Conservation (phyloP, 2,888 invertebrate genomes). For the Pollenia labialis region DNA sequence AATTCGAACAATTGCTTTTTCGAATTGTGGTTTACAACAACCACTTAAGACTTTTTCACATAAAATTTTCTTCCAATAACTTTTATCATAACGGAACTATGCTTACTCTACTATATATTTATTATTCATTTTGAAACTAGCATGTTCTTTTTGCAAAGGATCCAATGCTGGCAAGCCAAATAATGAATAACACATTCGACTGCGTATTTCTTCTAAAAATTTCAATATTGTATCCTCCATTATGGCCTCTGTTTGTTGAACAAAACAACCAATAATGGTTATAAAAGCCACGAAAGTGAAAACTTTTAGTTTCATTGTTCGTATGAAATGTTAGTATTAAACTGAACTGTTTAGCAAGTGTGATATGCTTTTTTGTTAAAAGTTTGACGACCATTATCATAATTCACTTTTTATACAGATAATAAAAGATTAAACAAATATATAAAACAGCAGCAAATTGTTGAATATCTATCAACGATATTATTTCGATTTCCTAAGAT, state of each 20-base stretch:
- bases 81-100: too few species aligned
- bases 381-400: conserved; percentile 5
- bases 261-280: conserved; percentile 36
- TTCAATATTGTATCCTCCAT: conserved; percentile 76
- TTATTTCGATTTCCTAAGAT: conserved; percentile 2
- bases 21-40: too few species aligned
- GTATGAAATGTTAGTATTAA: not conserved
- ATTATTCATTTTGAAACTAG: conserved; percentile 75
- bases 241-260: conserved; percentile 70
- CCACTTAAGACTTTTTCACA: too few species aligned
- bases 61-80: too few species aligned
- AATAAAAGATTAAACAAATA: conserved; percentile 26
- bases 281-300: conserved; percentile 7
- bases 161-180: conserved; percentile 80
- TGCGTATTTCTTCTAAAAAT: conserved; percentile 79
- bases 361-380: conserved; percentile 6
- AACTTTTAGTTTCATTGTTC: conserved; percentile 49
- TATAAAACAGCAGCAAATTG: conserved; percentile 12
- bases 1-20: too few species aligned
- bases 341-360: conserved; percentile 38
- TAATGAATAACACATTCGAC: conserved; percentile 82
- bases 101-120: conserved; percentile 79
- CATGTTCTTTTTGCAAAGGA: conserved; percentile 77
- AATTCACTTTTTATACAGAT: not conserved
- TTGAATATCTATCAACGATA: not conserved